Conservation (phyloP, 2,888 invertebrate genomes). For the Sthenelais limicola region DNA sequence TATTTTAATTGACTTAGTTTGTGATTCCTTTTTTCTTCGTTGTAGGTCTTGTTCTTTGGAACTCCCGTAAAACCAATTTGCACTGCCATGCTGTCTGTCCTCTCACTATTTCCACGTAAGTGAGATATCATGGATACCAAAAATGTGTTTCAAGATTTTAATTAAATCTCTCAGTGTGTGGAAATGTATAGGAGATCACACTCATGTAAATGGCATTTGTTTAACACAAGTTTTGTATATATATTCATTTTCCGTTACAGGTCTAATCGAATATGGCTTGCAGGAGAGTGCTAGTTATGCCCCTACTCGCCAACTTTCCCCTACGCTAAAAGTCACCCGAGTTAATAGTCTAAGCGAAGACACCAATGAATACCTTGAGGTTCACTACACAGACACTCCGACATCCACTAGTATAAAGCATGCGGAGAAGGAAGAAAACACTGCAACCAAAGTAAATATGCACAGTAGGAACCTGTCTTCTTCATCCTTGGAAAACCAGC, state of each 20-base stretch:
- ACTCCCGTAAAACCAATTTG: slow-evolving; percentile 93
- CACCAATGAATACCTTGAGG: slow-evolving; percentile 64
- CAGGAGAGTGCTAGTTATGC: slow-evolving; percentile 83
- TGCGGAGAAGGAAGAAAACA: slow-evolving; percentile 23
- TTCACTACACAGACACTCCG: slow-evolving; percentile 56
- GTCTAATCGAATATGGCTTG: slow-evolving; percentile 88
- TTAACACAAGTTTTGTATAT: no score
- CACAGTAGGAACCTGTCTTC: background rate
- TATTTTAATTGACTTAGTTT: no score
- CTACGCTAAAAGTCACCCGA: slow-evolving; percentile 51
- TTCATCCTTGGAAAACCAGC: background rate
- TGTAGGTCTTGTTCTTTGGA: slow-evolving; percentile 89
- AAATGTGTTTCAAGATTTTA: background rate
- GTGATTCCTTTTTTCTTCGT: no score
- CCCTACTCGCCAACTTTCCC: slow-evolving; percentile 59
- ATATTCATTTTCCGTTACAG: no score
- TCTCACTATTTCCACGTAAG: slow-evolving; percentile 88
- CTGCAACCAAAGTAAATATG: background rate
- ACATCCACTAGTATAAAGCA: slow-evolving; percentile 26
- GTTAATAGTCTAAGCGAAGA: slow-evolving; percentile 10
- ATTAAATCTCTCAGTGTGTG: background rate
- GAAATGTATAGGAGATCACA: no score
- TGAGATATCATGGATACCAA: background rate
- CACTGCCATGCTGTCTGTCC: slow-evolving; percentile 86
- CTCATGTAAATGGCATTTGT: no score